Evolutionary conservation across 2,113 vertebrate genomes (phyloP).

Genomic region (Lepus europaeus): DNA sequence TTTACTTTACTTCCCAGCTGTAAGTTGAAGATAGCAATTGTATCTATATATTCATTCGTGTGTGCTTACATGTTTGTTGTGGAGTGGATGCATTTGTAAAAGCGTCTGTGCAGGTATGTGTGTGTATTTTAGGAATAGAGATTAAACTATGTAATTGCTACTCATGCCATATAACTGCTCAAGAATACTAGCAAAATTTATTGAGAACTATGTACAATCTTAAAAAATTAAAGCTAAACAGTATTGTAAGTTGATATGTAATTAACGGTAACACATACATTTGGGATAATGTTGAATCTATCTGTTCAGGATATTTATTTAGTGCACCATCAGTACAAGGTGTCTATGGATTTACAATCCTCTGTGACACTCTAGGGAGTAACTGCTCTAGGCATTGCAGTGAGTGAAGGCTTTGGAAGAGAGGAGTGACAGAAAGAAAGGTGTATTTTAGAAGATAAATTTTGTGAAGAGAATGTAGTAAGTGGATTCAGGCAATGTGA

Average conservation of each 20-base stretch:
- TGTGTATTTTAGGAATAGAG: background rate
- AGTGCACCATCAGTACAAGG: background rate
- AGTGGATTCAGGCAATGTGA: slow-evolving; percentile 29
- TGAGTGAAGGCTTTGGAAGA: slow-evolving; percentile 69
- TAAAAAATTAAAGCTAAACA: background rate
- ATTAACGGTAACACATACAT: background rate
- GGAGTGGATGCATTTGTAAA: background rate
- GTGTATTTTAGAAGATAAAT: slow-evolving; percentile 68
- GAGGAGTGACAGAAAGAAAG: slow-evolving; percentile 59
- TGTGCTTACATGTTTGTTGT: background rate
- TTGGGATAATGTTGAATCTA: background rate
- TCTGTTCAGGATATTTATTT: slow-evolving; percentile 27
- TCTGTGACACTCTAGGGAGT: slow-evolving; percentile 25
- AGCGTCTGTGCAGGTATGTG: background rate
- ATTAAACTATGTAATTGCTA: background rate
- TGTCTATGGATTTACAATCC: slow-evolving; percentile 48
- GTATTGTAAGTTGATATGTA: background rate
- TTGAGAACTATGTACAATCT: background rate
- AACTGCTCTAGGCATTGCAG: slow-evolving; percentile 1
- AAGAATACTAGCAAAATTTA: background rate
- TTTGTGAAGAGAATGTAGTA: slow-evolving; percentile 47
- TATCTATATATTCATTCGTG: background rate
- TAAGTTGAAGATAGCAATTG: background rate
- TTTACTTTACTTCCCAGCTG: background rate
- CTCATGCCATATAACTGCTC: background rate